Evolutionary conservation across 1,140 invertebrate genomes (phyloP).

Genomic region (Neuroterus valhalla): DNA sequence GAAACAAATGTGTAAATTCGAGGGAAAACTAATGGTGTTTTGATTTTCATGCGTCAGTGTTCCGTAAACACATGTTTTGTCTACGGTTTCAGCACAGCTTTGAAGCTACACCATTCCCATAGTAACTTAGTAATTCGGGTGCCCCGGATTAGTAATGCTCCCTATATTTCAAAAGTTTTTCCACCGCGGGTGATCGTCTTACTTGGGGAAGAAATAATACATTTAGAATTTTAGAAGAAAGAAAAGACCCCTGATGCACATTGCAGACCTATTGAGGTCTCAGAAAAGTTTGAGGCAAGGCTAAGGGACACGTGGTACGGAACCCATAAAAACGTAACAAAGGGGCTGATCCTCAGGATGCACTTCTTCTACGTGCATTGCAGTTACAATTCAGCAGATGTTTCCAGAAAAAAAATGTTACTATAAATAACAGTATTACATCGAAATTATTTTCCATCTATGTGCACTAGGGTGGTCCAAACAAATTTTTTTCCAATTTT

Average conservation of each 20-base stretch:
- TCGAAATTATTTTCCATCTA: no score
- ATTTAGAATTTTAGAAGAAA: no score
- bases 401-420: neutral
- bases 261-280: neutral
- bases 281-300: slow-evolving; percentile 10
- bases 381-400: slow-evolving; percentile 7
- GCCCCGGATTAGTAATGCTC: slow-evolving; percentile 7
- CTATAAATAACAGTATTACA: neutral
- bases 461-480: no score
- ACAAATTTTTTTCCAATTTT: no score
- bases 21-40: neutral
- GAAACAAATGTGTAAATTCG: neutral
- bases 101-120: no score
- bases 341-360: slow-evolving; percentile 7
- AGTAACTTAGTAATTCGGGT: neutral
- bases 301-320: no score
- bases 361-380: neutral
- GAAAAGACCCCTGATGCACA: slow-evolving; percentile 1
- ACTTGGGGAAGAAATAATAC: neutral
- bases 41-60: neutral
- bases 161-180: neutral
- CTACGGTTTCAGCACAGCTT: slow-evolving; percentile 8
- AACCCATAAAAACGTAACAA: slow-evolving; percentile 22
- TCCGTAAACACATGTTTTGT: neutral
- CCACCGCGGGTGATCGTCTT: neutral